Conservation (phyloP, 2,888 invertebrate genomes). For the Campoplex nolae region DNA sequence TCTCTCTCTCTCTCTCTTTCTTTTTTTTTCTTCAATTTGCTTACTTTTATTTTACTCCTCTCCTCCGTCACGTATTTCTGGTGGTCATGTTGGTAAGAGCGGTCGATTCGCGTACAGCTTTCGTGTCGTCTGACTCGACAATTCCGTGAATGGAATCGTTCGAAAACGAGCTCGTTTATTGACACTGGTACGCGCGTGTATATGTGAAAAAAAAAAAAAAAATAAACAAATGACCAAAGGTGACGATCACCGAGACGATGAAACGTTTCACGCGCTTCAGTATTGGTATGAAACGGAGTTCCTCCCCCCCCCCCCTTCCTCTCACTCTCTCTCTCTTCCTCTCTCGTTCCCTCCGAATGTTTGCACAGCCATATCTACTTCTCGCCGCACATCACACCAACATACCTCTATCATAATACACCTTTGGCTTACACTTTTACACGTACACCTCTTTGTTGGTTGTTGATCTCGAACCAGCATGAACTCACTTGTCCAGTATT, state of each 20-base stretch:
- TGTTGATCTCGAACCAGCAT: conserved; percentile 56
- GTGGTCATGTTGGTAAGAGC: conserved; percentile 16
- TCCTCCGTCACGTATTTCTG: conserved; percentile 29
- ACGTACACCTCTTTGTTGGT: conserved; percentile 50
- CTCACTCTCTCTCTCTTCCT: no score
- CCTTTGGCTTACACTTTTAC: conserved; percentile 38
- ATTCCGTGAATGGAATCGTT: conserved; percentile 56
- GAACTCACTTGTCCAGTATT: conserved; percentile 33
- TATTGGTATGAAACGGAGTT: conserved; percentile 23
- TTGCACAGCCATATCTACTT: conserved; percentile 64
- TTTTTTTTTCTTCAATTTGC: background rate
- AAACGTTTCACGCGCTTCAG: conserved; percentile 31
- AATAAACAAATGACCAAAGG: conserved; percentile 59
- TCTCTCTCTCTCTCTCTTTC: background rate
- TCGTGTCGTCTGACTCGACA: conserved; percentile 38
- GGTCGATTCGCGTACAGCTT: conserved; percentile 31
- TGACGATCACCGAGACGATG: conserved; percentile 53
- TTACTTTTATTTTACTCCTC: conserved; percentile 7
- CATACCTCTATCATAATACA: conserved; percentile 44
- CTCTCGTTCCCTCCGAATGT: conserved; percentile 40
- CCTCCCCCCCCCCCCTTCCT: conserved; percentile 21
- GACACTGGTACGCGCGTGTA: conserved; percentile 16
- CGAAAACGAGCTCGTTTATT: conserved; percentile 26
- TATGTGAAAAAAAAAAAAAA: conserved; percentile 30
- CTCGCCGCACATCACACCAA: conserved; percentile 42